Evolutionary conservation across 2,797 vertebrate species (phyloP).

Genomic region (Muscicapa comitata): DNA sequence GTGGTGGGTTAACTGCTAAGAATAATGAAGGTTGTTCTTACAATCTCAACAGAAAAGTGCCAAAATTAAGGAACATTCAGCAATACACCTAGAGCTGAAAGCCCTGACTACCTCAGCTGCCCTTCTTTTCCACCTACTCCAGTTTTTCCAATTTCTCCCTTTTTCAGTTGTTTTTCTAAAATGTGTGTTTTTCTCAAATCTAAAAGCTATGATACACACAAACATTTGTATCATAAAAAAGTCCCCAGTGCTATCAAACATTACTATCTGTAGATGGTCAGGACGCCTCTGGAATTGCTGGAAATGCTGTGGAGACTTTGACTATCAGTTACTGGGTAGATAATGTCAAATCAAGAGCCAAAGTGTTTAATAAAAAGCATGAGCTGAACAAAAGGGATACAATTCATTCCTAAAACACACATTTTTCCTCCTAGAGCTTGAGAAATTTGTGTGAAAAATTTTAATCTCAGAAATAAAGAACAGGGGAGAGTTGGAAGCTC

Average conservation of each 20-base stretch:
- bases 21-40: constrained; percentile 1
- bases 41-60: neutral
- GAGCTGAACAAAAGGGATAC: neutral
- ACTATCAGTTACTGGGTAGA: neutral
- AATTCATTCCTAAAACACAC: neutral
- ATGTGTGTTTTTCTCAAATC: neutral
- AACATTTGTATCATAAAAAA: neutral
- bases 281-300: neutral
- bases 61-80: neutral
- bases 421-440: neutral
- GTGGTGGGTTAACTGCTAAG: constrained; percentile 30
- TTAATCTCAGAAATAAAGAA: neutral
- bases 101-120: neutral
- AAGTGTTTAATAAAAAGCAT: constrained; percentile 45
- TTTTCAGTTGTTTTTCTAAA: neutral
- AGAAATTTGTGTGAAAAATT: neutral
- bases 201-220: neutral
- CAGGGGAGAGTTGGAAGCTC: neutral
- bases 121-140: neutral
- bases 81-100: neutral
- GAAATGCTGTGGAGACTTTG: neutral
- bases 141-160: neutral
- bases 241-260: neutral
- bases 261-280: neutral
- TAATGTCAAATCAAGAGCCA: constrained; percentile 38